A percentile compares a stretch with the other conserved stretches of the same genome.
Conservation (phyloP, 2,113 vertebrate species). For the Zootoca vivipara region DNA sequence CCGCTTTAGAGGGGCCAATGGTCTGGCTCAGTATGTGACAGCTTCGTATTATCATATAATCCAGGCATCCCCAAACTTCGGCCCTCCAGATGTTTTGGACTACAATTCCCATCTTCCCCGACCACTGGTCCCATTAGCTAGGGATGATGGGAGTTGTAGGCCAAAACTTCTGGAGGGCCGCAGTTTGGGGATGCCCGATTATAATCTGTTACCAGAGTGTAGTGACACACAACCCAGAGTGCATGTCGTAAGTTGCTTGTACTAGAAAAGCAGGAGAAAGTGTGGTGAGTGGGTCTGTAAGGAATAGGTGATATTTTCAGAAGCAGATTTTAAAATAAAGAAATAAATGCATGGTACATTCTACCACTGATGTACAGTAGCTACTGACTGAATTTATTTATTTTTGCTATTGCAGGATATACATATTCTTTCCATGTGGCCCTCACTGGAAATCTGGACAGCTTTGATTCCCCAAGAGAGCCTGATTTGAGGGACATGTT, state of each 20-base stretch:
- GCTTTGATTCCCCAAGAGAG: slow-evolving; percentile 26
- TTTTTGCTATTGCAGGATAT: slow-evolving; percentile 15
- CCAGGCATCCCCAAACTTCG: too few relatives aligned
- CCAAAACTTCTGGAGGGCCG: too few relatives aligned
- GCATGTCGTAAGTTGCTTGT: neutral
- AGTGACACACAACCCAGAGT: neutral
- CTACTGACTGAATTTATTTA: slow-evolving; percentile 4
- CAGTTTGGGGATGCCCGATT: too few relatives aligned
- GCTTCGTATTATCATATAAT: neutral
- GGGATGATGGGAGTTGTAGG: too few relatives aligned
- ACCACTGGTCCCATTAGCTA: too few relatives aligned
- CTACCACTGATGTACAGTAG: neutral
- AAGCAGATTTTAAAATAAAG: neutral
- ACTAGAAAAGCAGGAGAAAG: neutral
- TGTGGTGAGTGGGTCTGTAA: neutral
- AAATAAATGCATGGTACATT: neutral
- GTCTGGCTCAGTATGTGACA: too few relatives aligned
- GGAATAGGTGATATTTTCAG: neutral
- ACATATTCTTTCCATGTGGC: slow-evolving; percentile 9
- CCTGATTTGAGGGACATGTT: slow-evolving; percentile 14
- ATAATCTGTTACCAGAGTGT: neutral
- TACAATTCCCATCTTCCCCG: too few relatives aligned
- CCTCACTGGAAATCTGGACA: slow-evolving; percentile 5
- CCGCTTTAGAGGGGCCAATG: too few relatives aligned
- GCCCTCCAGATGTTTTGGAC: too few relatives aligned